Conservation (phyloP, 2,888 invertebrate species). For the Cyclophora punctaria region DNA sequence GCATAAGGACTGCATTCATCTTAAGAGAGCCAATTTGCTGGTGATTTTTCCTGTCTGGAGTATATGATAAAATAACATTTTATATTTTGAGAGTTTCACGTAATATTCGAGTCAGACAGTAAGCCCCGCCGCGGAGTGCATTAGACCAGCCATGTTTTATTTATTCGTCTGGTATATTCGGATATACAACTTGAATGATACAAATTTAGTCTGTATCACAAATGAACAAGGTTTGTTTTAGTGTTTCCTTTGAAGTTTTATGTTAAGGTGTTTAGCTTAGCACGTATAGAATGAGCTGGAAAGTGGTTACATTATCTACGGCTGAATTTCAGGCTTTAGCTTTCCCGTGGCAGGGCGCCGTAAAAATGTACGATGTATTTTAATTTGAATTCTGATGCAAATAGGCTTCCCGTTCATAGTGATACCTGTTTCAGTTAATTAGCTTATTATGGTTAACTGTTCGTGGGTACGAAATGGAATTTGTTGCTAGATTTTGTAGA, state of each 20-base stretch:
- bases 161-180: conserved; percentile 44
- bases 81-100: conserved; percentile 24
- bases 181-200: conserved; percentile 6
- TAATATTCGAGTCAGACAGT: conserved; percentile 27
- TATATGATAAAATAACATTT: conserved; percentile 24
- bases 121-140: conserved; percentile 42
- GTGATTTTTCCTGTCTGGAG: conserved; percentile 14
- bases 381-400: conserved; percentile 22
- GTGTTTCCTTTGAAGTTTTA: conserved; percentile 6
- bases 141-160: conserved; percentile 48
- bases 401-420: no score
- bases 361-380: conserved; percentile 25
- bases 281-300: conserved; percentile 30
- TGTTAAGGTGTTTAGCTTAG: conserved; percentile 19
- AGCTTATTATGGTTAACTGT: no score
- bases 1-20: conserved; percentile 1
- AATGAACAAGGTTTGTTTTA: conserved; percentile 7
- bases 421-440: no score
- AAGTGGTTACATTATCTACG: conserved; percentile 58
- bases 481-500: no score
- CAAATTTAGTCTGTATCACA: conserved; percentile 5
- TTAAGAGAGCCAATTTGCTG: conserved; percentile 10
- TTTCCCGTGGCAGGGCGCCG: conserved; percentile 18
- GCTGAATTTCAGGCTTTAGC: conserved; percentile 42
- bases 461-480: no score